Evolutionary conservation across 2,113 vertebrate genomes (phyloP).

Genomic region (Lepus europaeus): DNA sequence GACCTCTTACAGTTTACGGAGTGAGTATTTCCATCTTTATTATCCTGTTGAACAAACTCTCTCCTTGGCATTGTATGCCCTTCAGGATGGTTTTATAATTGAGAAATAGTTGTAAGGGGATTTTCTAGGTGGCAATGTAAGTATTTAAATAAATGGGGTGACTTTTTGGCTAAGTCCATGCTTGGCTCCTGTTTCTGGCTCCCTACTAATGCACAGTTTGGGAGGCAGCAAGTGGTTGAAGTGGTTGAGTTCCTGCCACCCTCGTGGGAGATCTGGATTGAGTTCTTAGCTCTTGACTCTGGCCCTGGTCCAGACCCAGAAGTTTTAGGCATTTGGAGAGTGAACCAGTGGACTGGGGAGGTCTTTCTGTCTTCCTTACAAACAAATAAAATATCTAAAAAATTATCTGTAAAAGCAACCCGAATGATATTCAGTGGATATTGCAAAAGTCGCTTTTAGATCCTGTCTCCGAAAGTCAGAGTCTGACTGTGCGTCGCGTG

Average conservation of each 20-base stretch:
- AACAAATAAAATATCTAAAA: too few relatives aligned
- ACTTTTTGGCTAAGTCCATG: neutral
- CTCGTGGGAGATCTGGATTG: too few relatives aligned
- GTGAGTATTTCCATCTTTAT: neutral
- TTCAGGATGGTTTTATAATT: neutral
- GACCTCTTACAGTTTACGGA: neutral
- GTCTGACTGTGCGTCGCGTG: neutral
- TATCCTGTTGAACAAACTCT: neutral
- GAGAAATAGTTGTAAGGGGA: neutral
- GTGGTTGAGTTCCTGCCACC: too few relatives aligned
- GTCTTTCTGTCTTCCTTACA: too few relatives aligned
- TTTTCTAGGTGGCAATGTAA: neutral
- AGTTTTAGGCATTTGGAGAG: too few relatives aligned
- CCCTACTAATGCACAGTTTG: too few relatives aligned
- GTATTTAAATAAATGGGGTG: neutral
- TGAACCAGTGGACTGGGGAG: too few relatives aligned
- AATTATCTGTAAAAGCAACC: too few relatives aligned
- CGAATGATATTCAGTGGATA: neutral
- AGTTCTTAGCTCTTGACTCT: too few relatives aligned
- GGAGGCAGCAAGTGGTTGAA: too few relatives aligned
- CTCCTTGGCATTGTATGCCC: neutral
- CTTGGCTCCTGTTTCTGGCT: neutral
- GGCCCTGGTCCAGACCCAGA: too few relatives aligned
- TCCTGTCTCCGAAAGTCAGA: neutral
- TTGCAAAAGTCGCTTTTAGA: neutral